Evolutionary conservation across 2,888 invertebrate genomes (phyloP).

Genomic region (Operophtera brumata): DNA sequence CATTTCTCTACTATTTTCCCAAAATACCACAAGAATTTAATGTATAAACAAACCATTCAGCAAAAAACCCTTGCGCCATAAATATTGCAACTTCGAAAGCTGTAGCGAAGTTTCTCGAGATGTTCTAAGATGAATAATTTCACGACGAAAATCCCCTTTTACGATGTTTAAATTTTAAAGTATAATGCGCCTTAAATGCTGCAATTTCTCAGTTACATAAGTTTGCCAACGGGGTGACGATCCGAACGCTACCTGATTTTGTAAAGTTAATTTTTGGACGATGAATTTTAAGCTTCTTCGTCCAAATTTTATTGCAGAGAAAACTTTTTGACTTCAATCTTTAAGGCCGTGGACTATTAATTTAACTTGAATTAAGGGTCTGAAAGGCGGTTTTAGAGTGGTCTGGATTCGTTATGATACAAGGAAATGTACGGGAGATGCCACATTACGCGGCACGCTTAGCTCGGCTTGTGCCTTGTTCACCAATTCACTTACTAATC

Average conservation of each 20-base stretch:
- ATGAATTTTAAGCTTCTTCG: slow-evolving; percentile 11
- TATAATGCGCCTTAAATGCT: slow-evolving; percentile 24
- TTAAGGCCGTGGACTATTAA: slow-evolving; percentile 1
- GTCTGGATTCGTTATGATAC: no score
- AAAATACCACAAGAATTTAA: slow-evolving; percentile 9
- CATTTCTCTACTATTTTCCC: slow-evolving; percentile 2
- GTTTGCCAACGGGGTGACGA: slow-evolving; percentile 19
- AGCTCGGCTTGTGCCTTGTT: no score
- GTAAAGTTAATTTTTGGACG: slow-evolving; percentile 19
- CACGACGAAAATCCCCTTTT: slow-evolving; percentile 23
- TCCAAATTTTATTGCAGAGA: slow-evolving; percentile 10
- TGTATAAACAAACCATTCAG: slow-evolving; percentile 20
- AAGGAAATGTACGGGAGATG: no score
- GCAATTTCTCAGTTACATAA: slow-evolving; percentile 25
- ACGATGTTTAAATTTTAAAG: slow-evolving; percentile 34
- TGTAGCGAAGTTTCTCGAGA: slow-evolving; percentile 26
- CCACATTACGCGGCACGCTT: no score
- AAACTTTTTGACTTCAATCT: slow-evolving; percentile 12
- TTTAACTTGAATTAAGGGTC: neutral
- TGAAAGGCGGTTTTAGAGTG: neutral
- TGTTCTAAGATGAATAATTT: slow-evolving; percentile 35
- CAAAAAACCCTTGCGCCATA: slow-evolving; percentile 22
- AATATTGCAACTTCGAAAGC: slow-evolving; percentile 21
- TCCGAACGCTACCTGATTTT: slow-evolving; percentile 9
- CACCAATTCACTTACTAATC: no score